These are phyloP conservation scores for Eucidaris tribuloides DNA, from an alignment of 35 echinoderm and acorn worm genomes.

Conservation along the genomic window DNA sequence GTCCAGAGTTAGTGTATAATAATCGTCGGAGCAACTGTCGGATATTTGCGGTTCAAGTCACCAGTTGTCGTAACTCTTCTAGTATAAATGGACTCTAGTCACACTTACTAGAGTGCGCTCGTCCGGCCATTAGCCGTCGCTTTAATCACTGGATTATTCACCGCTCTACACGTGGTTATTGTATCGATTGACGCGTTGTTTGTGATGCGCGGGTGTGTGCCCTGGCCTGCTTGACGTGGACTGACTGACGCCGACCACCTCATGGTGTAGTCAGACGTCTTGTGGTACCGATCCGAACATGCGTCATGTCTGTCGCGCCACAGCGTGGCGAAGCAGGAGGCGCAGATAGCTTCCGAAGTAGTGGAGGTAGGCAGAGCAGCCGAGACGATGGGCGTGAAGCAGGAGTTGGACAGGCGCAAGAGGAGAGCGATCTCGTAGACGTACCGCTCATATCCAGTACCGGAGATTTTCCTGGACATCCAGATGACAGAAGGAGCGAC, in stretches of 20 bases:
- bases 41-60: no score
- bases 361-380: conserved; percentile 73
- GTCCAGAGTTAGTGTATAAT: no score
- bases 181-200: conserved; percentile 7
- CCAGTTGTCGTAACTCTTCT: no score
- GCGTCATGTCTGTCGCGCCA: background rate
- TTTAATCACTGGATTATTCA: conserved; percentile 12
- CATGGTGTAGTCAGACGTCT: conserved; percentile 56
- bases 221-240: background rate
- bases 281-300: conserved; percentile 23
- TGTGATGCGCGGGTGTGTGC: background rate
- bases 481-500: conserved; percentile 35
- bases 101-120: background rate
- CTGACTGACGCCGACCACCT: conserved; percentile 12
- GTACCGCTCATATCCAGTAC: background rate
- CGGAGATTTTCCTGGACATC: background rate
- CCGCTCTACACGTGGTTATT: background rate
- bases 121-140: background rate
- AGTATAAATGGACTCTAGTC: no score
- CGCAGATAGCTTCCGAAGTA: conserved; percentile 45
- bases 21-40: no score
- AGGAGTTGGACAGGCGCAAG: conserved; percentile 85
- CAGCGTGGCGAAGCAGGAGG: conserved; percentile 32
- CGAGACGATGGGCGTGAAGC: conserved; percentile 91
- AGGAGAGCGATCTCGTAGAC: conserved; percentile 40